Base-by-base conservation (phyloP, 2,797 vertebrate genomes). In the Malacoctenus gilli region DNA sequence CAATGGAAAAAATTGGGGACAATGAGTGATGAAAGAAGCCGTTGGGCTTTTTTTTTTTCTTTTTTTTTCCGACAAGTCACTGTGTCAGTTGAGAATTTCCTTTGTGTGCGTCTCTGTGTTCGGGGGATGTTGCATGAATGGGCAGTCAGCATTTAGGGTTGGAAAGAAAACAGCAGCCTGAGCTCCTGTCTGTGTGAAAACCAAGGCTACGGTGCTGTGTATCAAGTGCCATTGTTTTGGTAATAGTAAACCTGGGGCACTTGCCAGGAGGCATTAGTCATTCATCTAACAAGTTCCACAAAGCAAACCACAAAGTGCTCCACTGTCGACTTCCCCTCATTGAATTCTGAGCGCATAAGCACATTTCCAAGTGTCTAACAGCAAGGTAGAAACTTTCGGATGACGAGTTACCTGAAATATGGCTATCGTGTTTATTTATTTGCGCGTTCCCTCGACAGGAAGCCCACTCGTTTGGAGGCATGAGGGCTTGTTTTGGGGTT, bases 161-260 rank as follows among this genome's bases (percentile, higher is more conserved):
- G 42, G 87, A 76, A 84, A 81, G 75, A 85, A 85, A 87, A 84
- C 80, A 83, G 75, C 70, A 81, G 78, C 51, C 76, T 43, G 71
- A 79, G 75, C 77, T 85, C 71, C 77, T 59, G 83, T 68, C 71
- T 78, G 74, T 77, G 77, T 87, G 75, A 87, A 89, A 83, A 85
- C 76, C 80, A 82, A 86, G 81, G 82, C 82, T 84, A 68, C 51
- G 57, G 68, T 72, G 83, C 80, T 76, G 72, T 80, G 77, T 80
- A 87, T 85, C 84, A 80, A 87, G 84, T 85, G 73, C 83, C 75
- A 84, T 85, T 88, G 85, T 89, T 89, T 87, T 85, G 84, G 86
- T 89, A 87, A 89, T 84, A 84, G 85, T 88, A 87, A 87, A 90
- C 87, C 76, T 63, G 83, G 76, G 72, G 87, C 84, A 86, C 83